These are phyloP conservation scores for Diplolepis rosae DNA, from an alignment of 2,888 invertebrate genomes.

Conservation along the genomic window DNA sequence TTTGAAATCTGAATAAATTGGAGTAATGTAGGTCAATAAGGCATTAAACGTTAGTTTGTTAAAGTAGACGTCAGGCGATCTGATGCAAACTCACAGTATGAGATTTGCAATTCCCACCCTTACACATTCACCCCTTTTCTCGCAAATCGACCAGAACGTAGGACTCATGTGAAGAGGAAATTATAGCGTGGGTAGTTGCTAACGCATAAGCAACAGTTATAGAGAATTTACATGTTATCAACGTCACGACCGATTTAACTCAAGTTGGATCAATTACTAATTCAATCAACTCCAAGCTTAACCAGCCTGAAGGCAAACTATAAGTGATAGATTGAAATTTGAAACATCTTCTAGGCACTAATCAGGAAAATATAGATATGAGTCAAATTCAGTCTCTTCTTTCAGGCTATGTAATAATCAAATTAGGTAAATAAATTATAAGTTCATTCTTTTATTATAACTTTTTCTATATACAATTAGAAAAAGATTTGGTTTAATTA, in stretches of 20 bases:
- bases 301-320: background rate
- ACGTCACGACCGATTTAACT: slow-evolving; percentile 7
- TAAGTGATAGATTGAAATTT: background rate
- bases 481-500: too few species aligned
- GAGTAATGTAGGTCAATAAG: background rate
- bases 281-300: background rate
- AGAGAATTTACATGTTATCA: background rate
- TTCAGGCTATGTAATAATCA: too few species aligned
- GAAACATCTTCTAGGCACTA: background rate
- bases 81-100: background rate
- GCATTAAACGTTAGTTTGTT: background rate
- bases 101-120: background rate
- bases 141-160: background rate
- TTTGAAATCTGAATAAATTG: background rate
- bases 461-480: too few species aligned
- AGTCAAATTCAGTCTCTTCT: too few species aligned
- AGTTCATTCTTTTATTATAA: too few species aligned
- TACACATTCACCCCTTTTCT: background rate
- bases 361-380: background rate
- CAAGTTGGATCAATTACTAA: slow-evolving; percentile 11
- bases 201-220: background rate
- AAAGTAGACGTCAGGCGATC: background rate
- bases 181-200: background rate
- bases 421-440: too few species aligned
- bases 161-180: background rate